These are phyloP conservation scores for Subanguina moxae DNA, from an alignment of 1,140 invertebrate species.

Conservation along the genomic window DNA sequence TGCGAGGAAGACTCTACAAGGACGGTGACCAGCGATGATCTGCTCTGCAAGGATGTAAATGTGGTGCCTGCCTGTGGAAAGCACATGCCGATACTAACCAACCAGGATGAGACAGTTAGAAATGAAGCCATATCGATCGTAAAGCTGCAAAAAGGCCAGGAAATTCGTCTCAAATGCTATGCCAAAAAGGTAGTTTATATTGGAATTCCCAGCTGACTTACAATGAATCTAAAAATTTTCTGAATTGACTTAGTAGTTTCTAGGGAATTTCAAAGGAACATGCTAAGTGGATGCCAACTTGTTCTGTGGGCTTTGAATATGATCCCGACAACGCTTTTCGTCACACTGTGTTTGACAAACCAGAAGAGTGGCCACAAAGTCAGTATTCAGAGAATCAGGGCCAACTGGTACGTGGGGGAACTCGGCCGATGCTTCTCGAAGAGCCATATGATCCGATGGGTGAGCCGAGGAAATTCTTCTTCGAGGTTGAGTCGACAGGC, in stretches of 20 bases:
- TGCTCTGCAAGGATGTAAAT: constrained; percentile 77
- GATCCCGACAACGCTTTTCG: constrained; percentile 96
- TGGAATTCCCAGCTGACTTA: too few relatives aligned
- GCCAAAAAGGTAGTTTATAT: constrained; percentile 70
- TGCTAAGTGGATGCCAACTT: constrained; percentile 99
- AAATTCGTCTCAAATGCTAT: constrained; percentile 85
- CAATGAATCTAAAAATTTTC: too few relatives aligned
- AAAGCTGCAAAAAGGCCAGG: constrained; percentile 75
- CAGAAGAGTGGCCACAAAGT: constrained; percentile 98
- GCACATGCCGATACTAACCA: constrained; percentile 22
- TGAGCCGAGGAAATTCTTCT: too few relatives aligned
- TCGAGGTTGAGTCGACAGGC: too few relatives aligned
- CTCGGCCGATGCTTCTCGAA: too few relatives aligned
- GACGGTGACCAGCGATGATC: constrained; percentile 89
- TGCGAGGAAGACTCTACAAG: constrained; percentile 85
- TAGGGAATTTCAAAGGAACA: constrained; percentile 94
- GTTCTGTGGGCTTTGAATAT: constrained; percentile 96
- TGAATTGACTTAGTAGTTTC: too few relatives aligned
- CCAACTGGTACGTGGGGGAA: too few relatives aligned
- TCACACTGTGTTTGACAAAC: constrained; percentile 91
- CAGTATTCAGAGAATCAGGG: constrained; percentile 90
- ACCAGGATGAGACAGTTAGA: constrained; percentile 26
- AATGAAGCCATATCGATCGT: constrained; percentile 77
- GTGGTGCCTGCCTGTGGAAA: constrained; percentile 48
- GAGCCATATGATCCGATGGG: too few relatives aligned